Base-by-base conservation (phyloP, 2,888 invertebrate species). In the Ypsolopha scabrella region DNA sequence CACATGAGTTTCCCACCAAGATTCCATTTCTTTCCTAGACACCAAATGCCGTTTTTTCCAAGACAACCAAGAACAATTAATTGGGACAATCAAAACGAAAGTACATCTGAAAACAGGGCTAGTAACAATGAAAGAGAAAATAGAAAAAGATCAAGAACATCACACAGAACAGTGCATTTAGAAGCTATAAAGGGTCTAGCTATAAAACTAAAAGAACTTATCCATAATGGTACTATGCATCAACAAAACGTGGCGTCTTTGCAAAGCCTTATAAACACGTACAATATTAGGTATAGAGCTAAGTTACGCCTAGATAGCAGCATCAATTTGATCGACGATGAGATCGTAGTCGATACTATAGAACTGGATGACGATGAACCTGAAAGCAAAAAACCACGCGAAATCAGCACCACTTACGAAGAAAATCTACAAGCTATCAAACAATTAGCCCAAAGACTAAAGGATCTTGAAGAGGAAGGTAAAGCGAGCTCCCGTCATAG, bases 291-390 rank as follows among this genome's bases (percentile, higher is more conserved):
- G 39, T 83, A 78, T 53, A 66, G 67, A 50, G 55, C 70, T 8
- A 70, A 58, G 48, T 51, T 81, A 48, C 60, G 65, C 44, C 56
- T 85, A 10, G 71, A 67, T 11, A 56, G 59, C 7, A 45, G 62
- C 37, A 72, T 73, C 38, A 68, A 72, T 37, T 52, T 85, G 10
- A 48, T 70, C 10, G 60, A 64, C 49, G 69, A 72, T 51, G 70
- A 71, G 47, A 61, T 57, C 36, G 62, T 75, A 45, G 56, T 76
- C n/a, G 81, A 80, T 55, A 79, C 79, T 0, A 79, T 85, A 37
- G 70, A 73, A 43, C 52, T 83, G 10, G 77, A 80, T 7, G 50
- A 53, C n/a, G 54, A 54, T 38, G 80, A 68, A 52, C 54, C 64
- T 11, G 57, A 47, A 50, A 59, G 52, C 24, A 83, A 79, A 62